Evolutionary conservation across 2,797 vertebrate genomes (phyloP), one percentile per base, ranked within the genome.

Genomic region (Hippopotamyrus pictus): DNA sequence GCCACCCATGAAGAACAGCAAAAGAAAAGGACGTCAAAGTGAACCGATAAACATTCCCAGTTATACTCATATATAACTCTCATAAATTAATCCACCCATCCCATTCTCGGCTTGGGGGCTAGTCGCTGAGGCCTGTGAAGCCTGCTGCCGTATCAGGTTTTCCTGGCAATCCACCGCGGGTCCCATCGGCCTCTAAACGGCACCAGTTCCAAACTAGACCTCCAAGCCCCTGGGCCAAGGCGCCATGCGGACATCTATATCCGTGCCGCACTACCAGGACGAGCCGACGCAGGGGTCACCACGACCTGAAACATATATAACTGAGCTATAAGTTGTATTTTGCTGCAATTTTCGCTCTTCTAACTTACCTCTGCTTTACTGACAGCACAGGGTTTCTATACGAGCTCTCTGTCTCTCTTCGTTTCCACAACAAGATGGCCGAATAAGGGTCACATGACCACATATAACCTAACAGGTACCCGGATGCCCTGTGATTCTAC

Each of bases 321-420:
- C 90, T 83, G 88, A 57, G 50, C 57, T 19, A 86, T 76, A 89
- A 88, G 82, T 79, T 90, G 59, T 87, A 91, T 89, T 90, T 89
- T 57, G 89, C 62, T 88, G 50, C 65, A 89, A 90, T 91, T 90
- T 90, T 93, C 93, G 92, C 92, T 92, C 92, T 92, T 93, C 95
- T 95, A 95, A 95, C 96, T 96, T 97, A 97, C 96, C 96, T 96
- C 94, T 93, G 93, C 94, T 96, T 94, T 95, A 93, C 92, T 96
- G 95, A 96, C 96, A 96, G 96, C 94, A 95, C 94, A 95, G 92
- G 95, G 94, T 96, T 96, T 96, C 94, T 95, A 93, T 95, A 93
- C 95, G 95, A 95, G 93, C 94, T 95, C 94, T 95, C 93, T 93
- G 91, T 94, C 95, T 94, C 95, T 94, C 94, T 95, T 91, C 93